Base-by-base conservation (phyloP, 2,888 invertebrate species). In the Nesidiocoris tenuis region DNA sequence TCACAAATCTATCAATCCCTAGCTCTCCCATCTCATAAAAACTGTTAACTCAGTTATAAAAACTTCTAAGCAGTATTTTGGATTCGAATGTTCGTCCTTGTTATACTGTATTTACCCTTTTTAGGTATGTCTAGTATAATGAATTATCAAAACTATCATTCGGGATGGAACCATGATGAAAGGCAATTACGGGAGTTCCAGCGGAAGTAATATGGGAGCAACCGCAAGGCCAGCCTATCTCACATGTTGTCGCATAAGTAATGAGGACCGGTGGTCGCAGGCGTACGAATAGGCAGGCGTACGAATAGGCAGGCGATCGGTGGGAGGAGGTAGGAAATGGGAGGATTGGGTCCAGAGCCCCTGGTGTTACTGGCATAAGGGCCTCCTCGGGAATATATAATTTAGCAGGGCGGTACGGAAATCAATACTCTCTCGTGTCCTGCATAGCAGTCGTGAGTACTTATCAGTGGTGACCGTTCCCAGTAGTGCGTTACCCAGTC, bases 381-480 rank as follows among this genome's bases (percentile, higher is more conserved):
- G 67, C 56, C 19, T 12, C 21, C 22, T n/a, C 22, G 21, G 74
- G 74, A 74, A 64, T 64, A 74, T 74, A 74, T 63, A 74, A 64
- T 74, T 63, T 63, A 74, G 64, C 63, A 63, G 74, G 74, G 74
- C 70, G 61, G 70, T 54, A 19, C 61, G 24, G 70, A 70, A 70
- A 70, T 70, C 70, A 70, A 70, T 70, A 70, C 70, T 61, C 70
- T 57, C 25, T 9, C 18, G 57, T 70, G 22, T 70, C 18, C 18
- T 16, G n/a, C 57, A 39, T 39, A 39, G 39, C 39, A 39, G 39
- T 39, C 39, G 39, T 3, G 12, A 39, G 5, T 39, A 57, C 70
- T n/a, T n/a, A n/a, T 59, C 70, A 57, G 19, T 25, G 22, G 70
- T 39, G 23, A 24, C 24, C 70, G 57, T 70, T 70, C 70, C 70